Conservation (phyloP, 2,888 invertebrate genomes). For the Synanthedon myopaeformis region DNA sequence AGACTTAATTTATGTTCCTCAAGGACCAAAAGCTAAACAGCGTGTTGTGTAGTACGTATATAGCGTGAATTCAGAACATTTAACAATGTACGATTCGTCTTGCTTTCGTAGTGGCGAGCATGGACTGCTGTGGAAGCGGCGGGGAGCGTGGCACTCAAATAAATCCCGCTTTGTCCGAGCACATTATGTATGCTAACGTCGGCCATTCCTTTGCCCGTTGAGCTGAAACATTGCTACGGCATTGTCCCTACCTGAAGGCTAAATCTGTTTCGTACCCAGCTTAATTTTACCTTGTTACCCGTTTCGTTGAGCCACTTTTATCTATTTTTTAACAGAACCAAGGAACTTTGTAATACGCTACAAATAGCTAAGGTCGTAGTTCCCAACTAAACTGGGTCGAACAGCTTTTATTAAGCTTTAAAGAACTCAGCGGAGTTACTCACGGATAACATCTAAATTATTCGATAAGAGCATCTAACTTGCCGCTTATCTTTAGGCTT, state of each 20-base stretch:
- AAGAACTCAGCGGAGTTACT: slow-evolving; percentile 11
- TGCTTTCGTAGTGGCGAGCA: slow-evolving; percentile 10
- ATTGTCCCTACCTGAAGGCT: slow-evolving; percentile 11
- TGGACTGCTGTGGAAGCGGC: slow-evolving; percentile 18
- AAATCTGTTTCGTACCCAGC: slow-evolving; percentile 8
- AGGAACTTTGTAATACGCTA: background rate
- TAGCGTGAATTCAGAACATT: background rate
- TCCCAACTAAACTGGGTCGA: slow-evolving; percentile 4
- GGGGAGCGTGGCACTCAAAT: slow-evolving; percentile 30
- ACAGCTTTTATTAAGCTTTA: slow-evolving; percentile 14
- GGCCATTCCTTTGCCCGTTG: slow-evolving; percentile 22
- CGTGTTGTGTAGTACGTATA: background rate
- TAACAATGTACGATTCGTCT: slow-evolving; percentile 10
- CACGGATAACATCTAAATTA: slow-evolving; percentile 18
- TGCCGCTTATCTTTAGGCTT: slow-evolving; percentile 21
- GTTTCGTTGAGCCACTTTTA: background rate
- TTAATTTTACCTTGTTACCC: background rate
- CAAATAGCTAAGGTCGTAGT: background rate
- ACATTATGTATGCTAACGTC: slow-evolving; percentile 49
- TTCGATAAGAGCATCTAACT: slow-evolving; percentile 17
- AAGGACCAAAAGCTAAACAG: background rate
- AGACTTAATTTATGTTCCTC: too few species aligned
- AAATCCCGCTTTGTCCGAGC: slow-evolving; percentile 54
- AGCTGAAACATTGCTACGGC: slow-evolving; percentile 7
- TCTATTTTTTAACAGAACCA: background rate